These are phyloP conservation scores for Muscina levida DNA, from an alignment of 2,888 invertebrate species.

Conservation along the genomic window DNA sequence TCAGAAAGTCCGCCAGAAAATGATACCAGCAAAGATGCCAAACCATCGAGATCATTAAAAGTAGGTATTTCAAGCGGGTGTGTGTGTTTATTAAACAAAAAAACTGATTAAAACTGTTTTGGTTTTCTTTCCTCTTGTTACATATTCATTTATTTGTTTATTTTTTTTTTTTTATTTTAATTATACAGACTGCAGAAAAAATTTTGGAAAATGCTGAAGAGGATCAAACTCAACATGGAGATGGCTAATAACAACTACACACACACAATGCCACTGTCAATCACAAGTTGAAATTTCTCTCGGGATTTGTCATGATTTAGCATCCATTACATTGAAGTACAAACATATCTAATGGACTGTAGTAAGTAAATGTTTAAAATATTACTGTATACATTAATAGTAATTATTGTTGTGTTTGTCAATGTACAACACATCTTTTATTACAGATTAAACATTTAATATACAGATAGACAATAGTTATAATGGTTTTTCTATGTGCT, in stretches of 20 bases:
- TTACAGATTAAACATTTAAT: conserved; percentile 5
- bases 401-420: neutral
- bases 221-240: conserved; percentile 75
- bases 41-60: conserved; percentile 71
- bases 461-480: neutral
- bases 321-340: conserved; percentile 6
- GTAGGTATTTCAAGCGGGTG: conserved; percentile 63
- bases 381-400: conserved; percentile 4
- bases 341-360: conserved; percentile 15
- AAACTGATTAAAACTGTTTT: too few relatives aligned
- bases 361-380: conserved; percentile 28
- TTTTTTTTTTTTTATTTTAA: conserved; percentile 9
- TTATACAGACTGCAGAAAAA: conserved; percentile 61
- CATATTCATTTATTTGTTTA: conserved; percentile 52
- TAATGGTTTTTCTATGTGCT: conserved; percentile 1
- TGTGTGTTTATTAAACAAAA: too few relatives aligned
- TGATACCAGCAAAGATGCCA: conserved; percentile 73
- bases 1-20: conserved; percentile 77
- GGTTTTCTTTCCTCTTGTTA: too few relatives aligned
- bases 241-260: neutral
- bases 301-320: neutral
- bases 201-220: conserved; percentile 70
- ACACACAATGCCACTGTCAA: neutral
- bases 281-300: neutral
- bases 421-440: neutral